A percentile compares a stretch with the other conserved stretches of the same genome.
These are phyloP conservation scores for Pantelozetes paolii DNA, from an alignment of 2,888 invertebrate species.

Conservation along the genomic window DNA sequence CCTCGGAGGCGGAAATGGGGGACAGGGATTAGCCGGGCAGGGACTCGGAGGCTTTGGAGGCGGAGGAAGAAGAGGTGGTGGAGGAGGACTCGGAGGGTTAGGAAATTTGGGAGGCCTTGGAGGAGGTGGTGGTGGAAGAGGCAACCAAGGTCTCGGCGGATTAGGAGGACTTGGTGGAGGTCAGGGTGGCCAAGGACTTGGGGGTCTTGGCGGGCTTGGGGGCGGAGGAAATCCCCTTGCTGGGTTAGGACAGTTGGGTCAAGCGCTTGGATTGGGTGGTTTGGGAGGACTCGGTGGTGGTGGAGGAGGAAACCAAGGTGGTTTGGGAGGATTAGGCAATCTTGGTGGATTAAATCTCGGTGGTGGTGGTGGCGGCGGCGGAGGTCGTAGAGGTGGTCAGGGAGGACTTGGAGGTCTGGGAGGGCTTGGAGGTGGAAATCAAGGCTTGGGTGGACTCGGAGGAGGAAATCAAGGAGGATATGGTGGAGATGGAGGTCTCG, in stretches of 20 bases:
- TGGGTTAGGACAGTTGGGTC: constrained; percentile 5
- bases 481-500: neutral
- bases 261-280: constrained; percentile 35
- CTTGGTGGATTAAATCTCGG: neutral
- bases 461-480: constrained; percentile 19
- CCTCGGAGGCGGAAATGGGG: neutral
- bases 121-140: constrained; percentile 21
- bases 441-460: neutral
- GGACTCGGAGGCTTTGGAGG: constrained; percentile 36
- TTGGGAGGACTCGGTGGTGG: constrained; percentile 15
- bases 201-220: neutral
- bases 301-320: neutral
- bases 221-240: neutral
- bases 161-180: constrained; percentile 24
- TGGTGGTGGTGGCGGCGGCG: neutral
- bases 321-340: constrained; percentile 26
- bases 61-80: constrained; percentile 7
- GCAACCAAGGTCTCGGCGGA: constrained; percentile 11
- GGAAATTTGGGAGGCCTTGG: constrained; percentile 24
- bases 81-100: neutral
- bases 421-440: neutral
- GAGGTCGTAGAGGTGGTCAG: neutral
- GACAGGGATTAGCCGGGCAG: constrained; percentile 29
- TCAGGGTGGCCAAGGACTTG: neutral
- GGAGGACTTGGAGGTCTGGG: neutral